Conservation (phyloP, 2,113 vertebrate species). For the Vidua macroura region DNA sequence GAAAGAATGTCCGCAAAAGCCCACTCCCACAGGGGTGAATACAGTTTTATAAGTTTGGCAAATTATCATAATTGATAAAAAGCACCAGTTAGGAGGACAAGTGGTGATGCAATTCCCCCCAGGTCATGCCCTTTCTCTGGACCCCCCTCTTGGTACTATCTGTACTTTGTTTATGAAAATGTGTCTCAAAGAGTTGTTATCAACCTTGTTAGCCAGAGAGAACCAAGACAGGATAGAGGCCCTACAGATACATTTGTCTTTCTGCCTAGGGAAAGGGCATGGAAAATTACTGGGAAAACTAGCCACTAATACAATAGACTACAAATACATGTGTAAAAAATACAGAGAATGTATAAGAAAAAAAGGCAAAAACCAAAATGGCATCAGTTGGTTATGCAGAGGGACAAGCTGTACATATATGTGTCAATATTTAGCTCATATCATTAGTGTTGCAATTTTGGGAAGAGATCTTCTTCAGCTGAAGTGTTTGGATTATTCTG, state of each 20-base stretch:
- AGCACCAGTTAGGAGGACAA: not conserved
- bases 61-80: not conserved
- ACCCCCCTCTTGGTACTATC: no score
- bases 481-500: not conserved
- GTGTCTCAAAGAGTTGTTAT: not conserved
- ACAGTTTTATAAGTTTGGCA: not conserved
- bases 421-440: not conserved
- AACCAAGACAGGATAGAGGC: not conserved
- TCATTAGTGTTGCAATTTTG: not conserved
- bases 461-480: not conserved
- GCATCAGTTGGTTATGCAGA: not conserved
- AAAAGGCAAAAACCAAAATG: not conserved
- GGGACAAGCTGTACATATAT: not conserved
- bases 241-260: not conserved
- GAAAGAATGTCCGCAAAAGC: not conserved
- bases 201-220: not conserved
- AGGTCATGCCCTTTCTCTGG: not conserved
- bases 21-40: fast-evolving
- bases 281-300: not conserved
- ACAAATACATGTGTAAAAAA: not conserved
- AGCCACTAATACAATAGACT: not conserved
- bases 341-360: not conserved
- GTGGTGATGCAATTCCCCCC: not conserved
- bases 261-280: not conserved
- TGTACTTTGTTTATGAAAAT: not conserved